Evolutionary conservation across 2,888 invertebrate species (phyloP).

Genomic region (Dicyrtoma fusca): DNA sequence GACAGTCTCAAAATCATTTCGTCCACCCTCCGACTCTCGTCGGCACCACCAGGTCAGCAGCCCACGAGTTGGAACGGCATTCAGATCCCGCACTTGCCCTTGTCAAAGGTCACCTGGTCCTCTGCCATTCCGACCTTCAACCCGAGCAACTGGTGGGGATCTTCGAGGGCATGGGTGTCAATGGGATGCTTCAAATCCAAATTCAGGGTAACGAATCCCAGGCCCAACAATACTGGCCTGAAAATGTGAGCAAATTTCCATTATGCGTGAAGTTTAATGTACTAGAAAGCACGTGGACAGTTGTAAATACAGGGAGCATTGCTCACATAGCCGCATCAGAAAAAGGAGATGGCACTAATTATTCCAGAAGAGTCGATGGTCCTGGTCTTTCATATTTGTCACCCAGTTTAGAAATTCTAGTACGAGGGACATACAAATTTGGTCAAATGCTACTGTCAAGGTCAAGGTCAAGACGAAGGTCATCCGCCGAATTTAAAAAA

Average conservation of each 20-base stretch:
- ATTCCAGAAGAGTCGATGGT: too few species aligned
- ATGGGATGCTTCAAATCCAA: slow-evolving; percentile 3
- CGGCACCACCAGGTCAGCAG: neutral
- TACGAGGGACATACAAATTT: too few species aligned
- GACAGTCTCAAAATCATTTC: neutral
- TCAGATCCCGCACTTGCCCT: neutral
- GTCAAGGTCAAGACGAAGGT: too few species aligned
- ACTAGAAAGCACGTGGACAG: neutral
- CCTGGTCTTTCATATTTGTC: too few species aligned
- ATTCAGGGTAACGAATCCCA: neutral
- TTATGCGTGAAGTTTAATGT: neutral
- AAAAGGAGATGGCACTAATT: too few species aligned
- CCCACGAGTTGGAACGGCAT: neutral
- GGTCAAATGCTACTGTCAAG: too few species aligned
- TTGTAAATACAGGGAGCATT: neutral
- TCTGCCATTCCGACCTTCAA: neutral
- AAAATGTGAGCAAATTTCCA: neutral
- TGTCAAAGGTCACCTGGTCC: neutral
- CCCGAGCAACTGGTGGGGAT: neutral
- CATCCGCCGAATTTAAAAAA: too few species aligned
- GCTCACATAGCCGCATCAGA: too few species aligned
- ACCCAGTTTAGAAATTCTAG: neutral
- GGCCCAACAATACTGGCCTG: neutral
- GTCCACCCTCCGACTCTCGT: slow-evolving; percentile 8
- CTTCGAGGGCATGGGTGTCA: neutral